A percentile compares a stretch with the other conserved stretches of the same genome.
These are phyloP conservation scores for Tricholauxania praeusta DNA, from an alignment of 2,888 invertebrate species.

Conservation along the genomic window DNA sequence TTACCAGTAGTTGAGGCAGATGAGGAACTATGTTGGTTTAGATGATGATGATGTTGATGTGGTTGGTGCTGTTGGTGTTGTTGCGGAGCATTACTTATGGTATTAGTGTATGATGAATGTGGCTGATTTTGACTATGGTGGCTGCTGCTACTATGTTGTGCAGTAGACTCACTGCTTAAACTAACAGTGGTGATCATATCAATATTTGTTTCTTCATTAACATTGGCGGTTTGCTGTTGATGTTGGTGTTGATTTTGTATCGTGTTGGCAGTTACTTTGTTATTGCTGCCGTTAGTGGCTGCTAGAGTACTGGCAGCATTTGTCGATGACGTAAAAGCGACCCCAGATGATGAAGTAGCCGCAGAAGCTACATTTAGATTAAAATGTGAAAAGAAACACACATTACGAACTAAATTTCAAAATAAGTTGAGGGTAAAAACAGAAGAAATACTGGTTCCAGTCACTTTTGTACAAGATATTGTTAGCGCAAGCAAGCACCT, in stretches of 20 bases:
- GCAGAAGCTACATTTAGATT: slow-evolving; percentile 36
- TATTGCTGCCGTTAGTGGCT: slow-evolving; percentile 38
- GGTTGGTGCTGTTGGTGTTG: slow-evolving; percentile 42
- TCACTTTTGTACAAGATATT: no score
- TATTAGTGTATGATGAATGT: slow-evolving; percentile 36
- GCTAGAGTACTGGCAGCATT: slow-evolving; percentile 44
- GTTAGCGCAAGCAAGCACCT: no score
- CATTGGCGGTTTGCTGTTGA: slow-evolving; percentile 34
- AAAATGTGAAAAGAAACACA: neutral
- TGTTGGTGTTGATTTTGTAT: slow-evolving; percentile 47
- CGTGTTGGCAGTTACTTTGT: slow-evolving; percentile 50
- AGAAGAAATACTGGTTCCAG: no score
- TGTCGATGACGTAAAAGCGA: slow-evolving; percentile 38
- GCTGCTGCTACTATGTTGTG: slow-evolving; percentile 48
- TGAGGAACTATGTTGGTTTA: slow-evolving; percentile 57
- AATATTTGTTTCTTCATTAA: slow-evolving; percentile 44
- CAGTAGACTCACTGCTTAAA: slow-evolving; percentile 38
- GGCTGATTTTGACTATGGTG: slow-evolving; percentile 45
- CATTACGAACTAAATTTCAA: no score
- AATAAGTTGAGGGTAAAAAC: no score
- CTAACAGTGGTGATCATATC: slow-evolving; percentile 49
- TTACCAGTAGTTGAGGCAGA: slow-evolving; percentile 53
- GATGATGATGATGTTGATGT: slow-evolving; percentile 49
- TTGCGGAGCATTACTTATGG: slow-evolving; percentile 30
- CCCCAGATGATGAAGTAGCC: slow-evolving; percentile 48